These are phyloP conservation scores for Anarhynchus alexandrinus DNA, from an alignment of 2,113 vertebrate genomes.

Conservation along the genomic window DNA sequence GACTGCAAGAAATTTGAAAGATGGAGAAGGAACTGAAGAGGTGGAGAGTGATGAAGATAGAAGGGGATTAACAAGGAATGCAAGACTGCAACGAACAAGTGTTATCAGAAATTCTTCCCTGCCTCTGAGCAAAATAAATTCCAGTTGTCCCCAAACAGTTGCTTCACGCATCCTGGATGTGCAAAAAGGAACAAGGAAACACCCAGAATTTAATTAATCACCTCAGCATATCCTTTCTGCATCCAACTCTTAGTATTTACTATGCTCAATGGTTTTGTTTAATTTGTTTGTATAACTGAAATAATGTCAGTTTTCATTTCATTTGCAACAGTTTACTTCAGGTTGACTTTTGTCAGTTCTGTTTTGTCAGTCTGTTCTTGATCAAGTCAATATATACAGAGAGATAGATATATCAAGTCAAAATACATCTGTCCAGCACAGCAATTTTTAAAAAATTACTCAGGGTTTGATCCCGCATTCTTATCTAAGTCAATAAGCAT, in stretches of 20 bases:
- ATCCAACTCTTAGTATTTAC: background rate
- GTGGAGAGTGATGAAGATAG: background rate
- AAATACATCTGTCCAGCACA: background rate
- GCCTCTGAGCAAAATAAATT: background rate
- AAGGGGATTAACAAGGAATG: background rate
- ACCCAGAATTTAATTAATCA: background rate
- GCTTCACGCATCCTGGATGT: background rate
- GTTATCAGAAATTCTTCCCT: background rate
- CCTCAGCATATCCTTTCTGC: background rate
- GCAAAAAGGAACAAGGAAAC: background rate
- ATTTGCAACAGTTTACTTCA: background rate
- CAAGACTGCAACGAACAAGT: background rate
- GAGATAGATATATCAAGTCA: background rate
- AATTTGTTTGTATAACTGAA: background rate
- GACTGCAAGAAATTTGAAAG: background rate
- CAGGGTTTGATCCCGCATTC: background rate
- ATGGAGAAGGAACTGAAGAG: background rate
- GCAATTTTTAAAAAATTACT: background rate
- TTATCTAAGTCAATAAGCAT: background rate
- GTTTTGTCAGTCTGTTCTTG: background rate
- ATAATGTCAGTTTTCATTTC: background rate
- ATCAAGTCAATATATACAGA: background rate
- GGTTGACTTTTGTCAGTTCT: background rate
- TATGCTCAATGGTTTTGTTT: background rate
- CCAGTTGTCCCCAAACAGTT: background rate